phyloP scores from a whole-genome alignment of 1,140 invertebrate species.

The Pemphigus obesinymphae region DNA sequence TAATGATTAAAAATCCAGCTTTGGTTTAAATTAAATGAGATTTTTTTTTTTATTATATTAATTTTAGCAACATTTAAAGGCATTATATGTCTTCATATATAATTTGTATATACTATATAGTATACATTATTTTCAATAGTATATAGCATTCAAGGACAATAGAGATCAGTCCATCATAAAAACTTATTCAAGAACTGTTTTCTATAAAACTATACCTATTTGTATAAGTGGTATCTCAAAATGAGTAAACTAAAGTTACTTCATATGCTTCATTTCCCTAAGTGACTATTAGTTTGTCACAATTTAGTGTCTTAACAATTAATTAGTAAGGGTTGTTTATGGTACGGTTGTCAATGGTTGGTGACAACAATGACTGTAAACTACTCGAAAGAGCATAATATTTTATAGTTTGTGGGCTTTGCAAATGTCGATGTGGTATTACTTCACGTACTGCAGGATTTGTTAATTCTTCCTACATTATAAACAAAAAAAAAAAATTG shows the following conservation, averaged over 20 bases:
- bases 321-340: constrained; percentile 23
- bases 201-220: constrained; percentile 11
- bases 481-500: constrained; percentile 2
- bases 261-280: background rate
- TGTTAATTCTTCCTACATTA: constrained; percentile 27
- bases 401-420: constrained; percentile 59
- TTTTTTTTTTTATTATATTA: background rate
- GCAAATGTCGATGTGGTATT: constrained; percentile 63
- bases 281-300: background rate
- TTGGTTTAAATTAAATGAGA: background rate
- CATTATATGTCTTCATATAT: background rate
- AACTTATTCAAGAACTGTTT: background rate
- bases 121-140: constrained; percentile 8
- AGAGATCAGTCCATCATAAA: background rate
- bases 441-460: constrained; percentile 57
- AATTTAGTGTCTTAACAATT: background rate
- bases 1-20: background rate
- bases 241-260: background rate
- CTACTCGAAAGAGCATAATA: constrained; percentile 55
- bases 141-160: background rate
- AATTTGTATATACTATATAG: background rate
- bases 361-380: constrained; percentile 59
- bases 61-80: background rate
- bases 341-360: constrained; percentile 52
- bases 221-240: constrained; percentile 3